Conservation (phyloP, 2,113 vertebrate species). For the Papio anubis region DNA sequence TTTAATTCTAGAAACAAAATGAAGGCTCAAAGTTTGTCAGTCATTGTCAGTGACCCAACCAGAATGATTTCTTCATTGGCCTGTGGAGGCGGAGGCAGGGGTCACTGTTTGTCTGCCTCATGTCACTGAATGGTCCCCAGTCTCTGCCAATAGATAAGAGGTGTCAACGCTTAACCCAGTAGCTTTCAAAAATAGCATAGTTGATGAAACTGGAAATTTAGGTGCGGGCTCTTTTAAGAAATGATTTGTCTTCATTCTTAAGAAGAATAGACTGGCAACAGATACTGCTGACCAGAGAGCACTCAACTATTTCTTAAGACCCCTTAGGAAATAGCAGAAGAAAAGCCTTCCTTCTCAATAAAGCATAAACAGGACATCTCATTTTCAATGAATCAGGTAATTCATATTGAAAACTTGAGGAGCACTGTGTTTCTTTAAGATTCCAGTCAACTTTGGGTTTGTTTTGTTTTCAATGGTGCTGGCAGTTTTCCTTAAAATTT, state of each 20-base stretch:
- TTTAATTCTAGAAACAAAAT: background rate
- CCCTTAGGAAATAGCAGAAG: background rate
- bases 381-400: slow-evolving; percentile 2
- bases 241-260: slow-evolving; percentile 55
- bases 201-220: slow-evolving; percentile 74
- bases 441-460: background rate
- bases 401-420: background rate
- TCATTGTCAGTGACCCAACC: slow-evolving; percentile 65
- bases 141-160: slow-evolving; percentile 75
- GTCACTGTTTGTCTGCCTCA: slow-evolving; percentile 36
- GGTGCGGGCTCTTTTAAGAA: slow-evolving; percentile 60
- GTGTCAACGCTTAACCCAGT: slow-evolving; percentile 74
- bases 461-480: slow-evolving; percentile 30
- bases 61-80: slow-evolving; percentile 69
- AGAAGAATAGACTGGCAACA: background rate
- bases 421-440: slow-evolving; percentile 48
- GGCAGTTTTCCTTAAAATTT: slow-evolving; percentile 74
- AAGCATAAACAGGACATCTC: slow-evolving; percentile 23
- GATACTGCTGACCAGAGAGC: background rate
- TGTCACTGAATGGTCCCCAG: slow-evolving; percentile 57
- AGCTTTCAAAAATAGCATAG: slow-evolving; percentile 77
- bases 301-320: slow-evolving; percentile 24
- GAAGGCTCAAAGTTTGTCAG: background rate
- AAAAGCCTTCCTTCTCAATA: background rate
- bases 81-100: slow-evolving; percentile 14